phyloP scores from a whole-genome alignment of 2,113 vertebrate species.

The Terrapene triunguis region DNA sequence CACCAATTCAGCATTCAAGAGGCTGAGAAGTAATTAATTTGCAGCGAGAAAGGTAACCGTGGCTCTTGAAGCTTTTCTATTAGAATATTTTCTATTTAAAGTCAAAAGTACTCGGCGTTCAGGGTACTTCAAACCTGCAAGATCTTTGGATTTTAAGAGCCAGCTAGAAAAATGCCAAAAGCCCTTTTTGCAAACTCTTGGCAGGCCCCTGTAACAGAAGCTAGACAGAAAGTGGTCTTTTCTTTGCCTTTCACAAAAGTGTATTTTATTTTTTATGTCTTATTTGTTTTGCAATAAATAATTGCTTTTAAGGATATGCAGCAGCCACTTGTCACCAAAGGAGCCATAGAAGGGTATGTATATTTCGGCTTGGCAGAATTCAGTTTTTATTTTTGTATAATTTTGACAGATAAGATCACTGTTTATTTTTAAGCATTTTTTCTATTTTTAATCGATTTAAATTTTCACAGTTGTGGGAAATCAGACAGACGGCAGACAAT shows the following conservation, averaged over 20 bases:
- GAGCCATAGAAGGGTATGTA: not conserved
- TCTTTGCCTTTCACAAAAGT: not conserved
- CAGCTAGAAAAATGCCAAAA: not conserved
- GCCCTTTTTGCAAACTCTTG: not conserved
- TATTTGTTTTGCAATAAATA: not conserved
- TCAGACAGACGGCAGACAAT: not conserved
- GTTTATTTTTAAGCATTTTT: not conserved
- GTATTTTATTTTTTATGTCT: not conserved
- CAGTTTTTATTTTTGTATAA: not conserved
- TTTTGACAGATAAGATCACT: not conserved
- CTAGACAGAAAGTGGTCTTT: not conserved
- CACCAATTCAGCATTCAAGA: not conserved
- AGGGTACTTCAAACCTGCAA: fast-evolving
- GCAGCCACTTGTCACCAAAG: not conserved
- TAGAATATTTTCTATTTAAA: not conserved
- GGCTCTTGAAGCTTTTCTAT: not conserved
- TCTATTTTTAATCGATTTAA: not conserved
- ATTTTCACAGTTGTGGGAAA: not conserved
- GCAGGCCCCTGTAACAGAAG: not conserved
- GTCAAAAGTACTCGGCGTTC: not conserved
- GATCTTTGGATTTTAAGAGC: fast-evolving
- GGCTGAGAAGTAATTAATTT: fast-evolving
- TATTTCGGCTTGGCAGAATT: not conserved
- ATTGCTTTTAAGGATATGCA: not conserved
- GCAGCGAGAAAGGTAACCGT: fast-evolving